phyloP scores from a whole-genome alignment of 2,888 invertebrate species.

The Thereva unica region DNA sequence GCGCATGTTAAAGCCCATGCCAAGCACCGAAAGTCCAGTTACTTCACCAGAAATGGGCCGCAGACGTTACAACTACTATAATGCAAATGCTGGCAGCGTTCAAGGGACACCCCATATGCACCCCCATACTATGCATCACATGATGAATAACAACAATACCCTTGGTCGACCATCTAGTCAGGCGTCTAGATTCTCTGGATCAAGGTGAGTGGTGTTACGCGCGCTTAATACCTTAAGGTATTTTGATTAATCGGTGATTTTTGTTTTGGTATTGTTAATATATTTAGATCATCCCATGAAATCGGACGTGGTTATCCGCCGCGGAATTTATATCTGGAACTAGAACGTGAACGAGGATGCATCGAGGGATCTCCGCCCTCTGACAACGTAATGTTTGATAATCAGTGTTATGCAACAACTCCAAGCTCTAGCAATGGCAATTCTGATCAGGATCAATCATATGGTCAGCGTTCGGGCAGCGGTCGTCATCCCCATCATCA shows the following conservation, averaged over 20 bases:
- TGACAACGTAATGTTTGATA: constrained; percentile 92
- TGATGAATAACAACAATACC: constrained; percentile 64
- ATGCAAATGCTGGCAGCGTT: constrained; percentile 57
- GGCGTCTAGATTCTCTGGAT: constrained; percentile 68
- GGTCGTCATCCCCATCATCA: constrained; percentile 68
- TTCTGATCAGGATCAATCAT: constrained; percentile 81
- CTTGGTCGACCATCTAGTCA: constrained; percentile 65
- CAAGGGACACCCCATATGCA: constrained; percentile 66
- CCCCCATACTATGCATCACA: constrained; percentile 62
- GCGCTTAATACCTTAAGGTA: not conserved
- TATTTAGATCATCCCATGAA: constrained; percentile 70
- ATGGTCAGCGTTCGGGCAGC: constrained; percentile 61
- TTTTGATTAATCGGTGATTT: not conserved
- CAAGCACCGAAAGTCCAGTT: constrained; percentile 84
- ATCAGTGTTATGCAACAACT: constrained; percentile 93
- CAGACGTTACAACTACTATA: constrained; percentile 72
- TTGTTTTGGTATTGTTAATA: constrained; percentile 2
- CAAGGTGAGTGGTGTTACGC: constrained; percentile 60
- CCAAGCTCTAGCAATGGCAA: constrained; percentile 93
- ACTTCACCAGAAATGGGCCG: constrained; percentile 90
- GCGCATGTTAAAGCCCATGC: constrained; percentile 92
- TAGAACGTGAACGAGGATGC: constrained; percentile 69
- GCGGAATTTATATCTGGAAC: constrained; percentile 76
- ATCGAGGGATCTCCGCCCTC: constrained; percentile 79
- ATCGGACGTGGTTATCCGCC: constrained; percentile 74